Percentiles rank a stretch among this genome's conserved stretches.
Conservation (phyloP, 2,797 vertebrate genomes). For the Falco cherrug region DNA sequence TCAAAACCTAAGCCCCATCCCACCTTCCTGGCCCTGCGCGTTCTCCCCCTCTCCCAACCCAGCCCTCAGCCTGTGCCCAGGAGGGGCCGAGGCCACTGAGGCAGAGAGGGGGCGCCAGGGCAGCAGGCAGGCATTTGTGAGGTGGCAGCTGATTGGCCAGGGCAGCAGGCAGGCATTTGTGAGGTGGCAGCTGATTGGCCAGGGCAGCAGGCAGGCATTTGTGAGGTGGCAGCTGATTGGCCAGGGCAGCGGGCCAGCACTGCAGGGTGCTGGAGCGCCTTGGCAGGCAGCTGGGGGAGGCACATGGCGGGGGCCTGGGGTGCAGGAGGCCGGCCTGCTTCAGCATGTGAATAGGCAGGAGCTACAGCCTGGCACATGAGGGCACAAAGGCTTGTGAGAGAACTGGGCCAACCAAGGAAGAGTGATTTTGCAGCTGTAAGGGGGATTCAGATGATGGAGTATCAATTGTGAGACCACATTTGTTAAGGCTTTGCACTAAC, state of each 20-base stretch:
- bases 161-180: neutral
- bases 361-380: neutral
- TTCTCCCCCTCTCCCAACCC: neutral
- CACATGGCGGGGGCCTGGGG: neutral
- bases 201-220: neutral
- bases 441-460: neutral
- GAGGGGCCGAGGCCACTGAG: neutral
- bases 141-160: neutral
- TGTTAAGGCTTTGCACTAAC: neutral
- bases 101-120: too few relatives aligned
- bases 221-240: too few relatives aligned
- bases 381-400: neutral
- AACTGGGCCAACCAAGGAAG: neutral
- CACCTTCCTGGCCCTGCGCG: neutral
- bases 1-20: neutral
- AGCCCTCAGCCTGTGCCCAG: fast-evolving
- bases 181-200: neutral
- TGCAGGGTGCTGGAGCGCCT: neutral
- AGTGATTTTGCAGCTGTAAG: neutral
- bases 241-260: neutral
- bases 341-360: neutral
- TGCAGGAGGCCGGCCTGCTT: fast-evolving
- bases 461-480: neutral
- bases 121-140: too few relatives aligned
- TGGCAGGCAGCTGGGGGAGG: neutral